Evolutionary conservation across 2,113 vertebrate genomes (phyloP).

Genomic region (Cavia aperea): DNA sequence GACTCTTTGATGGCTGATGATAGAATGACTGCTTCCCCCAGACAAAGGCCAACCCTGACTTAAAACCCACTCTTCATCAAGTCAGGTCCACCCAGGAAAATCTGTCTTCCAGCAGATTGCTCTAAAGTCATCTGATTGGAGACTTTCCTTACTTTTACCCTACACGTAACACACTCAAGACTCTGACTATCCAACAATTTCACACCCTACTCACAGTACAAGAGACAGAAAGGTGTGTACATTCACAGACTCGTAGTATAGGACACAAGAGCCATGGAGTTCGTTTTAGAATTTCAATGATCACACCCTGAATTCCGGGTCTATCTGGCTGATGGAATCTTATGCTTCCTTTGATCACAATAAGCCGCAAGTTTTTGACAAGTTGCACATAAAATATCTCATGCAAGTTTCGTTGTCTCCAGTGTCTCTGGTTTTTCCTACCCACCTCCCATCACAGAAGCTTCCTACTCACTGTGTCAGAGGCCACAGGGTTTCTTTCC

Average conservation of each 20-base stretch:
- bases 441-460: rapidly evolving
- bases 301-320: not conserved
- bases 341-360: not conserved
- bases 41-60: not conserved
- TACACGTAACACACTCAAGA: not conserved
- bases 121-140: not conserved
- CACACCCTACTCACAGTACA: not conserved
- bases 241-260: rapidly evolving
- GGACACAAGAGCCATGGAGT: not conserved
- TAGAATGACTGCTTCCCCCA: not conserved
- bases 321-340: not conserved
- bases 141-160: not conserved
- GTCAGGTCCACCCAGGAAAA: not conserved
- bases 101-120: not conserved
- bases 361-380: not conserved
- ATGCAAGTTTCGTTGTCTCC: not conserved
- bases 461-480: not conserved
- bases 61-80: not conserved
- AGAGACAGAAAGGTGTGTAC: rapidly evolving
- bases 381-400: not conserved
- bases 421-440: not conserved
- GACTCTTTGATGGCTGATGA: not conserved
- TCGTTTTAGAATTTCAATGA: not conserved
- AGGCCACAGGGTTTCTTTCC: not conserved
- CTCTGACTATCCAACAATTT: too few species aligned